phyloP scores from a whole-genome alignment of 2,888 invertebrate genomes.

The Acleris sparsana region DNA sequence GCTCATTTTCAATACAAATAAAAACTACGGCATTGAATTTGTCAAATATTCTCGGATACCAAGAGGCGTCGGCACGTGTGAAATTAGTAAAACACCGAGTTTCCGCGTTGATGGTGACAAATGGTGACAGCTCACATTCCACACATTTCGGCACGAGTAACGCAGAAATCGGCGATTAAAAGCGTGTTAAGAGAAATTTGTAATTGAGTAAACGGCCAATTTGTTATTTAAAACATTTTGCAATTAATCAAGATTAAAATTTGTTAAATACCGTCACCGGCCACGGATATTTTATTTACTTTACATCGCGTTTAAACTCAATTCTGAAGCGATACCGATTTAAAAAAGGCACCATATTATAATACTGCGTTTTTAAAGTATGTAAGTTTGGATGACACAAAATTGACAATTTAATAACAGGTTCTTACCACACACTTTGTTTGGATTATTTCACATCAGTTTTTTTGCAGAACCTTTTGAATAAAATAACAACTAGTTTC shows the following conservation, averaged over 20 bases:
- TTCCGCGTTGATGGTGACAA: constrained; percentile 16
- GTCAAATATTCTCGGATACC: constrained; percentile 11
- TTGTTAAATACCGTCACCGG: background rate
- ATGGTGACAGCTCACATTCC: constrained; percentile 22
- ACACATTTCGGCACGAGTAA: constrained; percentile 3
- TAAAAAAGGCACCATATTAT: too few relatives aligned
- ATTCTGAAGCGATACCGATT: too few relatives aligned
- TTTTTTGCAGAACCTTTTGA: too few relatives aligned
- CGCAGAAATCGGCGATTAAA: constrained; percentile 6
- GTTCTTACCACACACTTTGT: too few relatives aligned
- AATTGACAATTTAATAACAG: too few relatives aligned
- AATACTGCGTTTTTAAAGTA: too few relatives aligned
- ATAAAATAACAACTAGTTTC: too few relatives aligned
- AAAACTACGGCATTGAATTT: background rate
- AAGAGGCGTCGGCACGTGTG: constrained; percentile 14
- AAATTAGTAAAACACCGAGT: constrained; percentile 28
- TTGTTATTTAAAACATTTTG: constrained; percentile 9
- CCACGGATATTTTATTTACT: too few relatives aligned
- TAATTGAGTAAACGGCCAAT: constrained; percentile 18
- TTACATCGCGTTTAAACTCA: too few relatives aligned
- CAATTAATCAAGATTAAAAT: constrained; percentile 20
- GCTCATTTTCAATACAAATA: background rate
- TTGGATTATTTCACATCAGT: too few relatives aligned
- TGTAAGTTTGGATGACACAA: too few relatives aligned
- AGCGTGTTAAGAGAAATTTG: constrained; percentile 21